Conservation (phyloP, 1,140 invertebrate genomes). For the Elymnias hypermnestra region DNA sequence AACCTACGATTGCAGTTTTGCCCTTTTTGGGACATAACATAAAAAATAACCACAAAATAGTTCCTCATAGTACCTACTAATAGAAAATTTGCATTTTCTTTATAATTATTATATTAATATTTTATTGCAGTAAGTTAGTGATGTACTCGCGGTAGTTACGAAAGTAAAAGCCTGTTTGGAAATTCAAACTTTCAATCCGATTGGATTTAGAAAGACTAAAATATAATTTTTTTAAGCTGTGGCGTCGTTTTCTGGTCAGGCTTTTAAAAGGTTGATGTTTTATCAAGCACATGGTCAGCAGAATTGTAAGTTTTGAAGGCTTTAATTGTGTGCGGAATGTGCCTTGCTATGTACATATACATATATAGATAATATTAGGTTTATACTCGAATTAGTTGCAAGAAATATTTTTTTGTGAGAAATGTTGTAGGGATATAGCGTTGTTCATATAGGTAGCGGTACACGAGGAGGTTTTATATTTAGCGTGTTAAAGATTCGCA, state of each 20-base stretch:
- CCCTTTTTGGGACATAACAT: slow-evolving; percentile 39
- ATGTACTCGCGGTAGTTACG: slow-evolving; percentile 54
- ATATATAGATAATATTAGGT: slow-evolving; percentile 67
- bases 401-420: slow-evolving; percentile 73
- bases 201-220: slow-evolving; percentile 7
- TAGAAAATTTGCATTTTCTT: slow-evolving; percentile 74
- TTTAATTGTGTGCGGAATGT: slow-evolving; percentile 76
- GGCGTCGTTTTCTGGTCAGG: slow-evolving; percentile 32
- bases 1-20: slow-evolving; percentile 41
- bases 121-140: slow-evolving; percentile 68
- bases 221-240: neutral
- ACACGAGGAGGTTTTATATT: slow-evolving; percentile 55
- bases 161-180: slow-evolving; percentile 38
- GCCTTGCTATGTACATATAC: slow-evolving; percentile 74
- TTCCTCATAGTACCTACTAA: slow-evolving; percentile 75
- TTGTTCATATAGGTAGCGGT: slow-evolving; percentile 62
- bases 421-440: slow-evolving; percentile 63
- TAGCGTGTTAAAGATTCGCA: slow-evolving; percentile 72
- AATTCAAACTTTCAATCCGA: slow-evolving; percentile 11
- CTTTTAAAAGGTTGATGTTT: slow-evolving; percentile 56
- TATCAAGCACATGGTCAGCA: slow-evolving; percentile 68
- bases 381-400: slow-evolving; percentile 76
- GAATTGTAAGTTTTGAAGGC: slow-evolving; percentile 56
- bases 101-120: slow-evolving; percentile 64
- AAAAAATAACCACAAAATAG: slow-evolving; percentile 70